Evolutionary conservation across 2,797 vertebrate genomes (phyloP), one percentile per base, ranked within the genome.

Genomic region (Myotis findleyi): DNA sequence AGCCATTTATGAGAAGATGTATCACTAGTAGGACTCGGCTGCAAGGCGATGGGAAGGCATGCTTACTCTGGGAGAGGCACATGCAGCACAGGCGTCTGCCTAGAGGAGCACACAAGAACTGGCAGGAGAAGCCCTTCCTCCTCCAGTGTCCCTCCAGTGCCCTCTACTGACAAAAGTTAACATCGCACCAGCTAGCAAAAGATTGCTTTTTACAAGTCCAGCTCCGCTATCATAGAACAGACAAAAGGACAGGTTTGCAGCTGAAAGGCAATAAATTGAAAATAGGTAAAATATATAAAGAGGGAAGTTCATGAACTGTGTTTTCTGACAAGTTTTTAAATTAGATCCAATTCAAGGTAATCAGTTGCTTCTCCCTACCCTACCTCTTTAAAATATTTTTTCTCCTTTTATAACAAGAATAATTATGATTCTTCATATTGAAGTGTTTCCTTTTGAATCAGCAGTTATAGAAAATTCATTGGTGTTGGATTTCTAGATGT

Each of bases 241-340:
- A 69, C 68, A 82, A 47, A 89, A 69, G 33, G 38, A 36, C 36
- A 41, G 44, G 20, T 59, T 69, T 77, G 53, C 44, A 59, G 27
- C 38, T 27, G 9, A 66, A 87, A 77, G 53, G 38, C 51, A 83
- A 30, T 33, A 87, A 38, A 79, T 59, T 90, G 82, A 51, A 68
- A 95, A 44, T 59, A 89, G 41, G 97, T 98, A 99, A 99, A 99
- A 99, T 66, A 99, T 98, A 4, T 99, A 99, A 92, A 99, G 99
- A 86, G 99, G 99, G 97, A 99, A 99, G 98, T 99, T 99, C 93
- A 99, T 99, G 97, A 99, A 99, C 97, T 99, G 98, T 99, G 99
- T 95, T 99, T 99, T 98, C n/a, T 99, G 71, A 99, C 99, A 16
- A 99, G 98, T 99, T 99, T 98, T 99, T 99, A 97, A 95, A 99